Conservation (phyloP, 2,797 vertebrate genomes). For the Carduelis carduelis region DNA sequence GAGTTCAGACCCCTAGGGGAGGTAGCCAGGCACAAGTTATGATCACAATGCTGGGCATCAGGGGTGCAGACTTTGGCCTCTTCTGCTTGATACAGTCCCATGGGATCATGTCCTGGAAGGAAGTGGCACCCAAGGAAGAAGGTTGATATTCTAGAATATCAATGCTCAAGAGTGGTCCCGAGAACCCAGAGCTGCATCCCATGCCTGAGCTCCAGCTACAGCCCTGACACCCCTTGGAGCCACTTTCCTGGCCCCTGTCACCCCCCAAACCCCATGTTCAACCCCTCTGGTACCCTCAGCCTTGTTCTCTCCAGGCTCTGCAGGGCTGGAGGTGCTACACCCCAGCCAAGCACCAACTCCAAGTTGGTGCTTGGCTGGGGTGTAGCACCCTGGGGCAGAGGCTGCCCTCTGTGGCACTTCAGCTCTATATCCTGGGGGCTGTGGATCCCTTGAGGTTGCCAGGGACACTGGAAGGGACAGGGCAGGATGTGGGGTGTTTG, state of each 20-base stretch:
- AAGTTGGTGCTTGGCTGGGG: neutral
- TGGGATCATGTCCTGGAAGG: neutral
- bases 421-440: neutral
- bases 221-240: neutral
- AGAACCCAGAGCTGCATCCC: neutral
- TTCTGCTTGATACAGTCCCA: neutral
- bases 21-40: neutral
- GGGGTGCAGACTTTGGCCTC: neutral
- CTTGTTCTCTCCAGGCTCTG: neutral
- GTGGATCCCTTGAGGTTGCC: neutral
- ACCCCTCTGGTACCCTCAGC: neutral
- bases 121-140: neutral
- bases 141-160: neutral
- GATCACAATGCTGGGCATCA: accelerated
- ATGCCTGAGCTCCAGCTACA: neutral
- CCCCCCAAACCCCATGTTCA: no score
- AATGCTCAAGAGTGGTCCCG: neutral
- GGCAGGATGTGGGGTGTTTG: neutral
- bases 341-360: no score
- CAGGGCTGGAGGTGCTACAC: neutral
- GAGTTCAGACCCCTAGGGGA: neutral
- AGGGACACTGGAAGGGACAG: neutral
- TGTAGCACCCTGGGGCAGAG: neutral
- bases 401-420: neutral
- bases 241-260: neutral